Evolutionary conservation across 2,113 vertebrate species (phyloP), one percentile per base, ranked within the genome.

Genomic region (Serilophus lunatus): DNA sequence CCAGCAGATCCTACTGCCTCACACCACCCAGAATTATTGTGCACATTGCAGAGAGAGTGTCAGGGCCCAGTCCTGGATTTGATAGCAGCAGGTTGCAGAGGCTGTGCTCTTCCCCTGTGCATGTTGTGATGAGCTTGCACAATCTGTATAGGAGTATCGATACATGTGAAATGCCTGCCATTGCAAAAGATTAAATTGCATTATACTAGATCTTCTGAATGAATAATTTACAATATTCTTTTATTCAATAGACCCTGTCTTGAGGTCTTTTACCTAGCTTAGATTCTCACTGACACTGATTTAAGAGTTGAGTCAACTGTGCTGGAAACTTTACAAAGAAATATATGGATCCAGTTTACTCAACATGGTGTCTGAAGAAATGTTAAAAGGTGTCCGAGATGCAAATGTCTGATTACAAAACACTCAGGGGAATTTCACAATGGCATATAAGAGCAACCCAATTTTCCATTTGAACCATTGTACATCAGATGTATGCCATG

Each of bases 341-440:
- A 94, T 72, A 77, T 47, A 76, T 90, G 66, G 74, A 95, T 95
- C 76, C 60, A 92, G 88, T 94, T 97, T 95, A 86, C 95, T 96
- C 92, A 96, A 92, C 79, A 51, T 14, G 64, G 64, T 78, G 76
- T 96, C 96, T 97, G 91, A 95, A 96, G 95, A 95, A 97, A 95
- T 76, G 69, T 40, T 64, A 75, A 91, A 95, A 95, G 91, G 83
- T 95, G 92, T 89, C 89, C 91, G 92, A 92, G 65, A 95, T 92
- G 91, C 74, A 95, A 92, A 93, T 89, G 61, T 68, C 88, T 92
- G 79, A 94, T 95, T 92, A 79, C 84, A 92, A 97, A 93, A 91
- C 12, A 50, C 45, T 59, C 1, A 1, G 19, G 76, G 83, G 51
- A 66, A 51, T 97, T 95, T 92, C 94, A 86, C 83, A 97, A 97